phyloP scores from a whole-genome alignment of 2,888 invertebrate species.

The Sepioteuthis lessoniana region DNA sequence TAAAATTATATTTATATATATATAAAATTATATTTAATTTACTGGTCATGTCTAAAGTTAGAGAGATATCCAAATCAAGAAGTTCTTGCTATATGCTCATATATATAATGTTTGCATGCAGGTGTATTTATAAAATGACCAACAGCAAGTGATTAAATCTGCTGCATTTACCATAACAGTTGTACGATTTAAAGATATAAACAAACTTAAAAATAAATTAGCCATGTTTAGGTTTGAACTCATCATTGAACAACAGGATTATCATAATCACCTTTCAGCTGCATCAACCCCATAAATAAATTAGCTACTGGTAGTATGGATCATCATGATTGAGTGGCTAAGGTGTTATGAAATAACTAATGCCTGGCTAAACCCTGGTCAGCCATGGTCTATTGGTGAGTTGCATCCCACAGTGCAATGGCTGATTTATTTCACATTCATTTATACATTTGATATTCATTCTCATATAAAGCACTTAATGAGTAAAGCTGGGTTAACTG shows the following conservation, averaged over 20 bases:
- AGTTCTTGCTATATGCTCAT: no score
- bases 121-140: background rate
- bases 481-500: background rate
- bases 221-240: background rate
- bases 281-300: conserved; percentile 25
- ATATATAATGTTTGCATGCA: no score
- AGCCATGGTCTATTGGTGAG: background rate
- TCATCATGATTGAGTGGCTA: background rate
- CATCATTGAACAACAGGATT: background rate
- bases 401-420: background rate
- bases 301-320: background rate
- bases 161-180: background rate
- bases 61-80: no score
- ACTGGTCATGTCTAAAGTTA: no score
- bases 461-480: background rate
- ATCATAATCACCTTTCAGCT: background rate
- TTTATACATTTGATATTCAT: background rate
- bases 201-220: background rate
- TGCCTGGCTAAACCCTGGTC: background rate
- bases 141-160: background rate
- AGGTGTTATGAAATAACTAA: conserved; percentile 20
- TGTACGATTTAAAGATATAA: background rate
- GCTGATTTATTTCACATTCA: background rate
- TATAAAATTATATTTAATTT: no score
- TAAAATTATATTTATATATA: no score